Evolutionary conservation across 2,113 vertebrate species (phyloP).

Genomic region (Solea solea): DNA sequence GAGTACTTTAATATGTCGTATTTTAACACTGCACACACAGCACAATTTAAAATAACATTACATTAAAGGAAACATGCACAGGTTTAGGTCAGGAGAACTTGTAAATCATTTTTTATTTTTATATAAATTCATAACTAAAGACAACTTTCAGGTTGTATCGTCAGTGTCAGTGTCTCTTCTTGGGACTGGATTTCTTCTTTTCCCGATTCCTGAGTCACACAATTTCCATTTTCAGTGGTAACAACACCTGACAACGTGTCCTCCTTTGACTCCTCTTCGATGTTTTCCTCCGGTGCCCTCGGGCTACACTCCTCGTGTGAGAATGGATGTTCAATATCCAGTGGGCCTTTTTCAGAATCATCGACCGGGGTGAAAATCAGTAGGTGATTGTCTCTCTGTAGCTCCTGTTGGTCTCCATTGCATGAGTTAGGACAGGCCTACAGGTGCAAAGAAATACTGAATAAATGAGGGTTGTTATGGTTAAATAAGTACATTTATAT

Average conservation of each 20-base stretch:
- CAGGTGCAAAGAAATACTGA: neutral
- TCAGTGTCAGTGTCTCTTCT: constrained; percentile 31
- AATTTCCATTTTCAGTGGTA: constrained; percentile 54
- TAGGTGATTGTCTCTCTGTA: rapidly evolving
- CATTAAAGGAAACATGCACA: neutral
- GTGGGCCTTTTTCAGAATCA: neutral
- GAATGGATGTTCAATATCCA: rapidly evolving
- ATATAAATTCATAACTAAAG: neutral
- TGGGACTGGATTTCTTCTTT: constrained; percentile 29
- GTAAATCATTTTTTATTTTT: too few species aligned
- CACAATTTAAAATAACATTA: neutral
- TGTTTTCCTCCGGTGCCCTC: constrained; percentile 33
- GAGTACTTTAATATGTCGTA: too few species aligned
- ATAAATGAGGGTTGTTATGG: too few species aligned
- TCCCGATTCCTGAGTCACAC: constrained; percentile 65
- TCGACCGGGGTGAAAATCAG: rapidly evolving
- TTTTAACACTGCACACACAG: neutral
- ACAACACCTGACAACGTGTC: rapidly evolving
- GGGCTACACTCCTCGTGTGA: rapidly evolving
- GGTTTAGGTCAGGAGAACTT: neutral
- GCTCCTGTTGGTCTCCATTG: rapidly evolving
- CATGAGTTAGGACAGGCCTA: neutral
- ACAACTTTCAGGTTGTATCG: neutral
- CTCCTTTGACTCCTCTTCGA: constrained; percentile 4
- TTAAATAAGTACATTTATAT: too few species aligned